Conservation (phyloP, 53 echinoderm and acorn worm genomes). For the Mesocentrotus franciscanus region DNA sequence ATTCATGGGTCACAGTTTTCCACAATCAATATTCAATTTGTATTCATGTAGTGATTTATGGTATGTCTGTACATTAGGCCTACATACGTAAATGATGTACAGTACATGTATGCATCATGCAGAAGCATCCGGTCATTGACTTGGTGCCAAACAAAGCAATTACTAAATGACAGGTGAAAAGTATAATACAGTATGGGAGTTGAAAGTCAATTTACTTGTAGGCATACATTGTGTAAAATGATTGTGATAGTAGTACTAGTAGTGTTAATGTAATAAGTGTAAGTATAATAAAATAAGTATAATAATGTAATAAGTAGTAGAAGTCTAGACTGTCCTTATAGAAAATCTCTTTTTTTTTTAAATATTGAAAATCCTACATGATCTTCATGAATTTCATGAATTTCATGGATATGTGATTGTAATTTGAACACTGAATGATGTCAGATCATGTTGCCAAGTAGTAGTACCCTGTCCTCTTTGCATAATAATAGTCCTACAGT, state of each 20-base stretch:
- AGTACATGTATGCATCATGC: background rate
- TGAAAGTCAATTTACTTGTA: background rate
- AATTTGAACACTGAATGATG: no score
- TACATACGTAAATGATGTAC: background rate
- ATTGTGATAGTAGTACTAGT: background rate
- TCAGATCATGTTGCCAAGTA: no score
- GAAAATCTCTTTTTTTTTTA: no score
- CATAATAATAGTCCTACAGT: no score
- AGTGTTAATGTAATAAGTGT: no score
- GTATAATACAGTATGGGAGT: background rate
- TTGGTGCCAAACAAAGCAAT: background rate
- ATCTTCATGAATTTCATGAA: no score
- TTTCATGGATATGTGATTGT: no score
- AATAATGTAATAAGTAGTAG: no score
- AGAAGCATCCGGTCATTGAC: background rate
- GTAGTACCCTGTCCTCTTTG: no score
- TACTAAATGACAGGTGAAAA: background rate
- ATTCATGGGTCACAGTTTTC: conserved; percentile 12
- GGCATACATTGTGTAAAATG: background rate
- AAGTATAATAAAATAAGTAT: no score
- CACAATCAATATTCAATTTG: conserved; percentile 5
- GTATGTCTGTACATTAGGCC: background rate
- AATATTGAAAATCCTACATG: no score
- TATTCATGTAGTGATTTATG: background rate
- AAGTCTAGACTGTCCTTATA: no score